phyloP scores from a whole-genome alignment of 2,797 vertebrate genomes.

The Melanotaenia pygmaea region DNA sequence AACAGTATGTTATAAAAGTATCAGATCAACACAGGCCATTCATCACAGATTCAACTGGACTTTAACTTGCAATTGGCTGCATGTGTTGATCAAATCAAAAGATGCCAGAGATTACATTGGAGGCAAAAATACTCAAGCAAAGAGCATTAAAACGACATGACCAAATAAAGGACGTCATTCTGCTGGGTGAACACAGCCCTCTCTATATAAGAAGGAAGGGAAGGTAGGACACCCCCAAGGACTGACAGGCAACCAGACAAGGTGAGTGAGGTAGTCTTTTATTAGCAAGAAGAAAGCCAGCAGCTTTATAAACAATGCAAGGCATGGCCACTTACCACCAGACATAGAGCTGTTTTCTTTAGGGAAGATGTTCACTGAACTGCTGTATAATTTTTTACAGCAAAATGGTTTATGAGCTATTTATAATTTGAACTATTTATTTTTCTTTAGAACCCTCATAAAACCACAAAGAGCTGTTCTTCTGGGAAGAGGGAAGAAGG shows the following conservation, averaged over 20 bases:
- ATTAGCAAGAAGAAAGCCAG: slow-evolving; percentile 68
- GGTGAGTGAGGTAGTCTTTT: slow-evolving; percentile 79
- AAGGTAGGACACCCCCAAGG: slow-evolving; percentile 56
- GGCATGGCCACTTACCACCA: slow-evolving; percentile 58
- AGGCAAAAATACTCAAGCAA: slow-evolving; percentile 62
- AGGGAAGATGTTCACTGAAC: slow-evolving; percentile 35
- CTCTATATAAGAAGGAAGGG: slow-evolving; percentile 79
- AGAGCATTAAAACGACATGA: slow-evolving; percentile 65
- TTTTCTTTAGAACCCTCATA: slow-evolving; percentile 46
- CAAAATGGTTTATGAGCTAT: slow-evolving; percentile 10
- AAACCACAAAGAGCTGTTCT: slow-evolving; percentile 46
- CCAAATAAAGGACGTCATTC: slow-evolving; percentile 77
- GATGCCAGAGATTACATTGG: slow-evolving; percentile 18
- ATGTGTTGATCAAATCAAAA: slow-evolving; percentile 6
- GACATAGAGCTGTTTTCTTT: slow-evolving; percentile 23
- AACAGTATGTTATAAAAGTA: neutral
- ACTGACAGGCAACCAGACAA: slow-evolving; percentile 77
- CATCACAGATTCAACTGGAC: neutral
- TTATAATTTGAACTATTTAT: slow-evolving; percentile 22
- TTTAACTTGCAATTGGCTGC: neutral
- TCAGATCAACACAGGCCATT: neutral
- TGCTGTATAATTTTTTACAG: slow-evolving; percentile 19
- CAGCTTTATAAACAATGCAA: slow-evolving; percentile 74
- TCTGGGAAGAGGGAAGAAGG: slow-evolving; percentile 53
- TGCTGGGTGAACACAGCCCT: slow-evolving; percentile 53